phyloP scores from a whole-genome alignment of 2,888 invertebrate genomes.

The Didymodactylos carnosus region DNA sequence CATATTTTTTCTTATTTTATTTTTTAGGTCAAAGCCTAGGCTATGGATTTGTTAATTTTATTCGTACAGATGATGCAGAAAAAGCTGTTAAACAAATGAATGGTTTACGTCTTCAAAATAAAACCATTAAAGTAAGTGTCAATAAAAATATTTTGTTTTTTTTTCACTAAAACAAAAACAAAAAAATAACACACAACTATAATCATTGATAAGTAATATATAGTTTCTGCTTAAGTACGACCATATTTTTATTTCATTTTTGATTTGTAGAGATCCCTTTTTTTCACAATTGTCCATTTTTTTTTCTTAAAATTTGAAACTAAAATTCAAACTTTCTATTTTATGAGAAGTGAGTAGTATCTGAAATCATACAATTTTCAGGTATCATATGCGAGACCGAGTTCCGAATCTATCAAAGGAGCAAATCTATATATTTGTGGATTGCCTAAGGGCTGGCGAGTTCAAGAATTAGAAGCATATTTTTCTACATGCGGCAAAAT shows the following conservation, averaged over 20 bases:
- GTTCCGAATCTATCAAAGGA: conserved; percentile 8
- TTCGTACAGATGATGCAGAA: conserved; percentile 84
- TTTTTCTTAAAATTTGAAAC: too few species aligned
- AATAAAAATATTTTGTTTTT: background rate
- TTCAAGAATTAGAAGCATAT: background rate
- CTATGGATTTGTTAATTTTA: conserved; percentile 98
- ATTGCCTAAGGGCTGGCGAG: conserved; percentile 2
- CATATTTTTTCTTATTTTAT: background rate
- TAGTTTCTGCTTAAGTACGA: too few species aligned
- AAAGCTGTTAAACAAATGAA: conserved; percentile 95
- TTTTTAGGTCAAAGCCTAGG: conserved; percentile 77
- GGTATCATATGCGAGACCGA: conserved; percentile 9
- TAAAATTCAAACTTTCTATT: background rate
- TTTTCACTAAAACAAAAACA: too few species aligned
- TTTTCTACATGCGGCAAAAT: conserved; percentile 7
- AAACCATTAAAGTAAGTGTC: conserved; percentile 74
- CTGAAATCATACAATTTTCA: too few species aligned
- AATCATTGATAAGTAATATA: too few species aligned
- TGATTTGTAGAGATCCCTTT: too few species aligned
- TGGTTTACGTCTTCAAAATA: conserved; percentile 89
- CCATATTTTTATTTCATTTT: too few species aligned
- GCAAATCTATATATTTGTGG: conserved; percentile 13
- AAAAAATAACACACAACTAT: too few species aligned
- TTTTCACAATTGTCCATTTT: too few species aligned
- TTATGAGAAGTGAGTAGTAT: too few species aligned